Percentiles rank a stretch among this genome's conserved stretches.
Evolutionary conservation across 2,797 vertebrate species (phyloP).

Genomic region (Delichon dasypus): DNA sequence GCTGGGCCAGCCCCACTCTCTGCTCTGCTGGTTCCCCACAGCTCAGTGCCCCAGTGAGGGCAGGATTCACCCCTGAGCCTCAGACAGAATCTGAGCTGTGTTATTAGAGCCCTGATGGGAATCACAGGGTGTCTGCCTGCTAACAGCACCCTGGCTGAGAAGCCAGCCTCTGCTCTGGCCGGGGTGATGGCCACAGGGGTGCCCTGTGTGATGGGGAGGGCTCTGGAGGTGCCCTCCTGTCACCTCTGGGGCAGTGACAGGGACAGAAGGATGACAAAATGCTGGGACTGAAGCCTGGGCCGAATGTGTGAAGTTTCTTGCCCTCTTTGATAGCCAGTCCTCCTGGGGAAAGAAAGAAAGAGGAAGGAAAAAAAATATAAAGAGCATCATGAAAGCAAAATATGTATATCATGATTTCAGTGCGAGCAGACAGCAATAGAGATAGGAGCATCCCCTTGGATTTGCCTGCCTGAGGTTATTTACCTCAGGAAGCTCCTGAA

Average conservation of each 20-base stretch:
- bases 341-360: neutral
- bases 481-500: slow-evolving; percentile 59
- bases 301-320: neutral
- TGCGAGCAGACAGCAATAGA: neutral
- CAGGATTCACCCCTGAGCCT: neutral
- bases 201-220: neutral
- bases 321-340: neutral
- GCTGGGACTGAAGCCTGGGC: neutral
- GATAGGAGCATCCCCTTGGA: slow-evolving; percentile 49
- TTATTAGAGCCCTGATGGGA: neutral
- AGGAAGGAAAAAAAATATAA: neutral
- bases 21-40: neutral
- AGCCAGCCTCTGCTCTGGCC: neutral
- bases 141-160: neutral
- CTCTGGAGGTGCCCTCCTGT: neutral
- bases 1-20: neutral
- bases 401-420: neutral
- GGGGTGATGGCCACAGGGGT: rapidly evolving
- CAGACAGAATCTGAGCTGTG: neutral
- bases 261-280: neutral
- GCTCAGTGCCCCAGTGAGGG: neutral
- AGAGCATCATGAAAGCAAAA: slow-evolving; percentile 36
- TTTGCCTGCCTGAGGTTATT: slow-evolving; percentile 58
- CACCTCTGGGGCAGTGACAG: neutral
- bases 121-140: neutral